Evolutionary conservation across 2,113 vertebrate species (phyloP).

Genomic region (Gracilinanus agilis): DNA sequence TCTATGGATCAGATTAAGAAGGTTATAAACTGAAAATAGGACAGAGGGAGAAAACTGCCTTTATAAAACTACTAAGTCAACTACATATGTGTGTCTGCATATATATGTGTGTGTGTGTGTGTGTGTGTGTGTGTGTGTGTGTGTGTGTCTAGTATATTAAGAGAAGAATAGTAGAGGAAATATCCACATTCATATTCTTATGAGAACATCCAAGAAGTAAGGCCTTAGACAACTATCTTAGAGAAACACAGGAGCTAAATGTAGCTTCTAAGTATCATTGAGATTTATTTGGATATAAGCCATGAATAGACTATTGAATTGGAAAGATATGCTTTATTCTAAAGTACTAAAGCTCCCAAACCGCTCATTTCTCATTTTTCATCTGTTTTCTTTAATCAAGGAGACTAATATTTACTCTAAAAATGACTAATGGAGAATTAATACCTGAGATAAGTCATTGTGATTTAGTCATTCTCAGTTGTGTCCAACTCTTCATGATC

Average conservation of each 20-base stretch:
- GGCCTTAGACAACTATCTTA: too few relatives aligned
- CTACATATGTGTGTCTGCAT: neutral
- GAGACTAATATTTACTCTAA: neutral
- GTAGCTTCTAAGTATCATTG: neutral
- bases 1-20: neutral
- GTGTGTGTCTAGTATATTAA: neutral
- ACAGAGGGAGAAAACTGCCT: neutral
- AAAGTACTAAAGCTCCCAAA: neutral
- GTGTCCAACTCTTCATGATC: too few relatives aligned
- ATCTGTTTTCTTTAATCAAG: neutral
- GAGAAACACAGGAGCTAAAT: too few relatives aligned
- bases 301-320: neutral
- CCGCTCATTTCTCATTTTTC: neutral
- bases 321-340: neutral
- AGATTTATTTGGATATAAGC: neutral
- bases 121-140: too few relatives aligned
- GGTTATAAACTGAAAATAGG: neutral
- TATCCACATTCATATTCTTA: neutral
- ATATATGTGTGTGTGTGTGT: neutral
- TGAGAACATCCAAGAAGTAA: too few relatives aligned
- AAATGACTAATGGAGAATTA: neutral
- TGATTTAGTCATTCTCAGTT: too few relatives aligned
- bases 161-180: neutral
- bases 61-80: neutral
- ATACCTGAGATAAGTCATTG: neutral